Percentiles rank a stretch among this genome's conserved stretches.
Evolutionary conservation across 1,140 invertebrate species (phyloP).

Genomic region (Tyrophagus putrescentiae): DNA sequence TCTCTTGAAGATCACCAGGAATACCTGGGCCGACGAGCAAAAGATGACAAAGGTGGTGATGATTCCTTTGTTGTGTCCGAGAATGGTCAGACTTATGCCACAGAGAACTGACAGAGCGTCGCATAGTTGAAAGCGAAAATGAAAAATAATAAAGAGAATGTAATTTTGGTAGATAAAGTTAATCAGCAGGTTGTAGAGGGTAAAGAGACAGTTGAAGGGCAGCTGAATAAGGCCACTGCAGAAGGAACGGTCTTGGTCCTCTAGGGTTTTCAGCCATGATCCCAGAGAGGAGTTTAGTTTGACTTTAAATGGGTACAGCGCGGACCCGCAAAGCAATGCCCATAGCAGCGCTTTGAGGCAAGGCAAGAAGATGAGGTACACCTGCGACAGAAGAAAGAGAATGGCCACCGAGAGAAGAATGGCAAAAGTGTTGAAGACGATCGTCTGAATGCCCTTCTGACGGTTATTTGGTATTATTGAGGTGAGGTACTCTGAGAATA

Average conservation of each 20-base stretch:
- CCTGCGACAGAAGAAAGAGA: constrained; percentile 46
- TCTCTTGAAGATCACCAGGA: background rate
- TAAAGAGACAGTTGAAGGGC: constrained; percentile 54
- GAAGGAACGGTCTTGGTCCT: constrained; percentile 38
- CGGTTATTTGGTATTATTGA: constrained; percentile 38
- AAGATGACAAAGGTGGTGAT: background rate
- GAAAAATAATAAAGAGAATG: constrained; percentile 29
- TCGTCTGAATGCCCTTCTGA: constrained; percentile 71
- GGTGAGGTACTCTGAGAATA: too few relatives aligned
- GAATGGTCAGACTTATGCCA: constrained; percentile 31
- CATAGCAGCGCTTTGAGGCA: constrained; percentile 75
- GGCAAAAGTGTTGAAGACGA: constrained; percentile 67
- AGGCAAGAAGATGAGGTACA: constrained; percentile 69
- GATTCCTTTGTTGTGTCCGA: background rate
- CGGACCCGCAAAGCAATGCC: constrained; percentile 77
- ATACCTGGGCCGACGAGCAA: background rate
- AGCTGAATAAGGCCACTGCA: constrained; percentile 51
- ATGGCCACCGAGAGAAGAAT: constrained; percentile 48
- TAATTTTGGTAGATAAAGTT: constrained; percentile 31
- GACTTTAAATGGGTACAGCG: constrained; percentile 72
- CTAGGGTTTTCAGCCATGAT: constrained; percentile 46
- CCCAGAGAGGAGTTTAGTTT: constrained; percentile 50
- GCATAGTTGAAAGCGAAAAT: constrained; percentile 23
- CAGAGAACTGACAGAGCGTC: constrained; percentile 31
- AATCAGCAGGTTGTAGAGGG: constrained; percentile 53